Conservation (phyloP, 30 jellyfish, hydroid and myxozoan genomes). For the Clytia hemisphaerica region DNA sequence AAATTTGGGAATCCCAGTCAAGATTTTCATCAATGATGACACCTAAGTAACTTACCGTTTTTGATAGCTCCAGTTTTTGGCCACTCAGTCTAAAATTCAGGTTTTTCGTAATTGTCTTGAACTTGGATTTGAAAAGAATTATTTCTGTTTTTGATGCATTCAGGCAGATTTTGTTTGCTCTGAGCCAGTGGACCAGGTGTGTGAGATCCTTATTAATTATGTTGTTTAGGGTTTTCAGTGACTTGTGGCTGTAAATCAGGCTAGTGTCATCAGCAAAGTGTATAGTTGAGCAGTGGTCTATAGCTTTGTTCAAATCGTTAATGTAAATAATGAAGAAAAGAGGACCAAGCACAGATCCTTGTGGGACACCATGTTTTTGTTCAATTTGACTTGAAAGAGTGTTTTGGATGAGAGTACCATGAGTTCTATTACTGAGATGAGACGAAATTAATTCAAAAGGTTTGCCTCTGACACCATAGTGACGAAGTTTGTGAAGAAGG, state of each 20-base stretch:
- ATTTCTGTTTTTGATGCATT: constrained; percentile 29
- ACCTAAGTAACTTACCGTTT: constrained; percentile 34
- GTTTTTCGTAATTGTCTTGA: constrained; percentile 5
- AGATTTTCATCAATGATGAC: constrained; percentile 43
- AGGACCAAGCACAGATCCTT: constrained; percentile 33
- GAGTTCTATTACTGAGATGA: too few relatives aligned
- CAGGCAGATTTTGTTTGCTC: constrained; percentile 21
- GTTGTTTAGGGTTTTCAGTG: constrained; percentile 15
- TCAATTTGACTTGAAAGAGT: too few relatives aligned
- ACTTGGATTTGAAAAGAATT: constrained; percentile 17
- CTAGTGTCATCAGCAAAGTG: constrained; percentile 35
- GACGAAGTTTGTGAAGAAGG: too few relatives aligned
- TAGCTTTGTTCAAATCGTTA: constrained; percentile 28
- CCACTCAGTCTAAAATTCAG: constrained; percentile 21
- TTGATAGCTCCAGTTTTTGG: not conserved
- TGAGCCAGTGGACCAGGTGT: constrained; percentile 43
- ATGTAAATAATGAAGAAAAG: constrained; percentile 28
- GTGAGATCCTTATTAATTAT: constrained; percentile 23
- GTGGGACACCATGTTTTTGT: constrained; percentile 36
- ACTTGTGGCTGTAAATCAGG: constrained; percentile 20
- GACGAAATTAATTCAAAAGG: too few relatives aligned
- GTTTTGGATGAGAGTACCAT: too few relatives aligned
- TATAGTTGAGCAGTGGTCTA: constrained; percentile 26
- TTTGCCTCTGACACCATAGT: too few relatives aligned
- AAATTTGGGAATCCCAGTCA: constrained; percentile 28